Conservation (phyloP, 2,113 vertebrate genomes). For the Nestor notabilis region DNA sequence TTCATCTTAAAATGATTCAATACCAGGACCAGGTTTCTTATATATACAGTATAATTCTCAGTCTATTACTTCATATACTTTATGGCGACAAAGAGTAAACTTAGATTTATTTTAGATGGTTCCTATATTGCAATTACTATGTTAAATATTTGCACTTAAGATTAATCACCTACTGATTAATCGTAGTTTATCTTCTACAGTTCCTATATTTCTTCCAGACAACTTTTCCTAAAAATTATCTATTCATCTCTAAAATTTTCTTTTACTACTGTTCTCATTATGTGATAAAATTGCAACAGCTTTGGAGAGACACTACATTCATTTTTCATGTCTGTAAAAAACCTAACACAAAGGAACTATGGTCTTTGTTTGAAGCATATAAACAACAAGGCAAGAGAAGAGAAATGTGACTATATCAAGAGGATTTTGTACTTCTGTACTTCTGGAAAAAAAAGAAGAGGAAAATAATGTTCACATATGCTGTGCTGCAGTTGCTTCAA, state of each 20-base stretch:
- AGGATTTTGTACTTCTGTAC: not conserved
- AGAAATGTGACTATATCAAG: not conserved
- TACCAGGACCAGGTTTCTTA: not conserved
- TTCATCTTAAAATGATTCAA: not conserved
- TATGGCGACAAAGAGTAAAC: not conserved
- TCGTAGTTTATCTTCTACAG: not conserved
- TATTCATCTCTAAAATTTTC: not conserved
- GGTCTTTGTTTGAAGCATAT: not conserved
- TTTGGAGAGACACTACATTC: not conserved
- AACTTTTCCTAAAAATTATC: not conserved
- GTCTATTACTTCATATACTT: not conserved
- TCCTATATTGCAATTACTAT: not conserved
- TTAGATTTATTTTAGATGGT: not conserved
- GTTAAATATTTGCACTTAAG: not conserved
- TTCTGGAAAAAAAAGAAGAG: not conserved
- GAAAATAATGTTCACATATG: constrained; percentile 1
- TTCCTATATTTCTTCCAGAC: not conserved
- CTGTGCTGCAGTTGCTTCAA: not conserved
- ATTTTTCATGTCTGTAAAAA: not conserved
- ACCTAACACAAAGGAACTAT: not conserved
- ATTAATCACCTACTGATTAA: not conserved
- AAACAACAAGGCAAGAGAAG: not conserved
- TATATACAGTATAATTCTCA: not conserved
- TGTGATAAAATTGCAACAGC: not conserved
- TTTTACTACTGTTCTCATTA: not conserved